phyloP scores from a whole-genome alignment of 2,888 invertebrate species.

The Microdon myrmicae region DNA sequence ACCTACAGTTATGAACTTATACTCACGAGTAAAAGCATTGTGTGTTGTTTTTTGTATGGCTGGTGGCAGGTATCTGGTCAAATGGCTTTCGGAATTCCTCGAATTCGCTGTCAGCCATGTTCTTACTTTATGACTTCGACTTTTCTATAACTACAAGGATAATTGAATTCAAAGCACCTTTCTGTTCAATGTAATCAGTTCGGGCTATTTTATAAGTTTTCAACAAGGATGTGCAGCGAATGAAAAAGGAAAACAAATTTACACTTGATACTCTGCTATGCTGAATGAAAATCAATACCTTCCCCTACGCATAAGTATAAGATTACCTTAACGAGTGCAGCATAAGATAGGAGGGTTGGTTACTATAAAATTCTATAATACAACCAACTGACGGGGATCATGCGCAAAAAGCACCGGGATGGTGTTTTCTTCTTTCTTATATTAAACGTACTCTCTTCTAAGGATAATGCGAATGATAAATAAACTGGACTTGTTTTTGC shows the following conservation, averaged over 20 bases:
- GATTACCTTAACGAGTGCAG: conserved; percentile 40
- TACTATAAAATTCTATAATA: conserved; percentile 40
- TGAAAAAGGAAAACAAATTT: conserved; percentile 48
- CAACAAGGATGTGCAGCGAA: conserved; percentile 10
- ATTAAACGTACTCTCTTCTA: too few species aligned
- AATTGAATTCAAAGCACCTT: too few species aligned
- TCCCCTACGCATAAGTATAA: conserved; percentile 40
- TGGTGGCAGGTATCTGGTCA: conserved; percentile 82
- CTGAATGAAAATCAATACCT: conserved; percentile 47
- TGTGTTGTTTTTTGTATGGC: conserved; percentile 73
- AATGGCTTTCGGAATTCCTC: conserved; percentile 91
- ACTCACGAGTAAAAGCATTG: conserved; percentile 91
- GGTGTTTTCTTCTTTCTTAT: too few species aligned
- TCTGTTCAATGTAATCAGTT: conserved; percentile 7
- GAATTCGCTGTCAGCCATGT: conserved; percentile 92
- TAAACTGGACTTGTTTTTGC: too few species aligned
- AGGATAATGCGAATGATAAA: too few species aligned
- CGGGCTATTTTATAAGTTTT: conserved; percentile 10
- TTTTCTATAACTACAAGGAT: conserved; percentile 5
- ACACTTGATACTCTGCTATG: conserved; percentile 35
- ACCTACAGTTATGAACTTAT: neutral
- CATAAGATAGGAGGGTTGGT: conserved; percentile 22
- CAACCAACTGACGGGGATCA: conserved; percentile 4
- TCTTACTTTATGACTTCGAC: conserved; percentile 14
- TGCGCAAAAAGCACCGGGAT: conserved; percentile 24